A percentile compares a stretch with the other conserved stretches of the same genome.
These are phyloP conservation scores for Vanessa tameamea DNA, from an alignment of 1,140 invertebrate species.

Conservation along the genomic window DNA sequence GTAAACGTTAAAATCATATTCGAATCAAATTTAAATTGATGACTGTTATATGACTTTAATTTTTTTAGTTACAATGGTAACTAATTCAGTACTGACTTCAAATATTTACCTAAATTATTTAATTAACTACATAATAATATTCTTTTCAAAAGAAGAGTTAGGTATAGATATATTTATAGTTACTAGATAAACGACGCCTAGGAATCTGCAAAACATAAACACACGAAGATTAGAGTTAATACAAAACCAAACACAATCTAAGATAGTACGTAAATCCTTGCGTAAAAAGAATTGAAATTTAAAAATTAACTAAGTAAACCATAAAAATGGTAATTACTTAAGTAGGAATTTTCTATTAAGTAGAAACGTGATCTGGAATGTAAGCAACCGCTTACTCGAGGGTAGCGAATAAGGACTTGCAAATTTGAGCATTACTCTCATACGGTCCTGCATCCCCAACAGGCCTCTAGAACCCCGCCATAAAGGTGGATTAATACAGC, in stretches of 20 bases:
- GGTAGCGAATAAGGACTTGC: slow-evolving; percentile 34
- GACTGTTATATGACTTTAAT: too few relatives aligned
- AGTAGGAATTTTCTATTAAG: slow-evolving; percentile 12
- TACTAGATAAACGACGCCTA: too few relatives aligned
- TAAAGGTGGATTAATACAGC: slow-evolving; percentile 79
- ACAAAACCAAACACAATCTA: neutral
- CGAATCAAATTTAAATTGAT: too few relatives aligned
- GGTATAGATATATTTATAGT: too few relatives aligned
- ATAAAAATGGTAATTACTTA: slow-evolving; percentile 21
- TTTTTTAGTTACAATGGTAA: too few relatives aligned
- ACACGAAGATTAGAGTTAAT: neutral
- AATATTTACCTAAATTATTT: too few relatives aligned
- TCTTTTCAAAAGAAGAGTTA: too few relatives aligned
- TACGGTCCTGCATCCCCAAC: slow-evolving; percentile 35
- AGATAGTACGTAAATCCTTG: neutral
- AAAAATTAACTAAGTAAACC: neutral
- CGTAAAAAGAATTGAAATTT: neutral
- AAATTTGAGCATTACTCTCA: slow-evolving; percentile 38
- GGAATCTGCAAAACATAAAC: too few relatives aligned
- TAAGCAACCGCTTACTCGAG: slow-evolving; percentile 30
- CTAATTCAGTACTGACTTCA: too few relatives aligned
- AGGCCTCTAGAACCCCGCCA: slow-evolving; percentile 65
- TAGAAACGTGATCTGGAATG: slow-evolving; percentile 32
- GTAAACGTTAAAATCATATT: too few relatives aligned
- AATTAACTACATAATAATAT: too few relatives aligned